Evolutionary conservation across 2,888 invertebrate genomes (phyloP).

Genomic region (Cybosia mesomella): DNA sequence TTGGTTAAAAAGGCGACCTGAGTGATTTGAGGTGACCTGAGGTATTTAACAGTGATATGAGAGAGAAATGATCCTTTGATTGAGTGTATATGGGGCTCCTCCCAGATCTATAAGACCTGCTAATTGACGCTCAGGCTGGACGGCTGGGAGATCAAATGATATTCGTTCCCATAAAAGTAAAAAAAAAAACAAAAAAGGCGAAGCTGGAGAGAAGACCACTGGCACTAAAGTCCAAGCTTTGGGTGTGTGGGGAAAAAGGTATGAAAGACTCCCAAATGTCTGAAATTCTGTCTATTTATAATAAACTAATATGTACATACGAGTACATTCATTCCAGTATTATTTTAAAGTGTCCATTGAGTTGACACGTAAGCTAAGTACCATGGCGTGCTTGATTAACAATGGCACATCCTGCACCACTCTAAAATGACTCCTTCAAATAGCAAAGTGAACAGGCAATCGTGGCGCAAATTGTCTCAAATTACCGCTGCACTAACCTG

Average conservation of each 20-base stretch:
- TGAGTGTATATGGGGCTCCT: too few relatives aligned
- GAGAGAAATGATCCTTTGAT: too few relatives aligned
- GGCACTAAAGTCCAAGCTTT: background rate
- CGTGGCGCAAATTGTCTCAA: constrained; percentile 76
- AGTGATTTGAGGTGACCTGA: too few relatives aligned
- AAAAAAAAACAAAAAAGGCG: too few relatives aligned
- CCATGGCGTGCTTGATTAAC: constrained; percentile 61
- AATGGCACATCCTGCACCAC: constrained; percentile 64
- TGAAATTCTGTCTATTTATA: background rate
- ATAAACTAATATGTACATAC: background rate
- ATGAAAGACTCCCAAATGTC: too few relatives aligned
- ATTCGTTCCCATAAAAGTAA: too few relatives aligned
- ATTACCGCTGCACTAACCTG: constrained; percentile 75
- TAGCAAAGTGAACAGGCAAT: constrained; percentile 76
- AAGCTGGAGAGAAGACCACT: background rate
- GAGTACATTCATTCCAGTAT: background rate
- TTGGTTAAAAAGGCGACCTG: too few relatives aligned
- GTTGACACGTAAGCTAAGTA: constrained; percentile 33
- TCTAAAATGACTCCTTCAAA: constrained; percentile 64
- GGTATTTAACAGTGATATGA: too few relatives aligned
- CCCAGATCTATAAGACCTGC: too few relatives aligned
- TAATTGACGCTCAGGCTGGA: too few relatives aligned
- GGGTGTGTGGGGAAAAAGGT: background rate
- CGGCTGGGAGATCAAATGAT: too few relatives aligned
- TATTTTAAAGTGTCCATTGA: constrained; percentile 20